A percentile compares a stretch with the other conserved stretches of the same genome.
These are phyloP conservation scores for Poecilia latipinna DNA, from an alignment of 2,113 vertebrate species.

Conservation along the genomic window DNA sequence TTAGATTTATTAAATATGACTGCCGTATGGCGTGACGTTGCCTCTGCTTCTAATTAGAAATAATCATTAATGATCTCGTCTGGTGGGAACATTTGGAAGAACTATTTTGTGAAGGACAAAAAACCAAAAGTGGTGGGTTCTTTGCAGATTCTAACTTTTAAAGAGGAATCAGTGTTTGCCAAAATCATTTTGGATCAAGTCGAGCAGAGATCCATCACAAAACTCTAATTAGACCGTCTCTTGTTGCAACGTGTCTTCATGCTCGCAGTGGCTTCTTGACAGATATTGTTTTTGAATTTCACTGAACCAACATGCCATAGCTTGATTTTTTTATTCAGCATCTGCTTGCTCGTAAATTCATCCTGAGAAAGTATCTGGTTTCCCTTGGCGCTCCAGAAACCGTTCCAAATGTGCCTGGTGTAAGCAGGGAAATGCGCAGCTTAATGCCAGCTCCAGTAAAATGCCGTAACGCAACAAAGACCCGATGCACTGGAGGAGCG, in stretches of 20 bases:
- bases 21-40: too few relatives aligned
- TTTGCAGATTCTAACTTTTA: neutral
- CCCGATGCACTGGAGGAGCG: neutral
- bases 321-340: neutral
- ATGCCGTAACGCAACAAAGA: neutral
- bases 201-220: neutral
- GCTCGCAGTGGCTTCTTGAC: neutral
- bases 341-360: neutral
- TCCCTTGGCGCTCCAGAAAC: neutral
- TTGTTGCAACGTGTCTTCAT: conserved; percentile 1
- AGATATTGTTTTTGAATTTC: neutral
- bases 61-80: too few relatives aligned
- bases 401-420: neutral
- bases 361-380: neutral
- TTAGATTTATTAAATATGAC: too few relatives aligned
- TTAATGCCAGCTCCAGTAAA: neutral
- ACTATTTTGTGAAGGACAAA: too few relatives aligned
- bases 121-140: neutral
- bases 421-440: neutral
- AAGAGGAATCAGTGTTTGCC: neutral
- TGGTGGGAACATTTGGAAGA: too few relatives aligned
- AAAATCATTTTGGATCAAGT: neutral
- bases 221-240: neutral
- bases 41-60: too few relatives aligned
- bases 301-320: neutral